Conservation (phyloP, 2,888 invertebrate genomes). For the Drosophila conformis region DNA sequence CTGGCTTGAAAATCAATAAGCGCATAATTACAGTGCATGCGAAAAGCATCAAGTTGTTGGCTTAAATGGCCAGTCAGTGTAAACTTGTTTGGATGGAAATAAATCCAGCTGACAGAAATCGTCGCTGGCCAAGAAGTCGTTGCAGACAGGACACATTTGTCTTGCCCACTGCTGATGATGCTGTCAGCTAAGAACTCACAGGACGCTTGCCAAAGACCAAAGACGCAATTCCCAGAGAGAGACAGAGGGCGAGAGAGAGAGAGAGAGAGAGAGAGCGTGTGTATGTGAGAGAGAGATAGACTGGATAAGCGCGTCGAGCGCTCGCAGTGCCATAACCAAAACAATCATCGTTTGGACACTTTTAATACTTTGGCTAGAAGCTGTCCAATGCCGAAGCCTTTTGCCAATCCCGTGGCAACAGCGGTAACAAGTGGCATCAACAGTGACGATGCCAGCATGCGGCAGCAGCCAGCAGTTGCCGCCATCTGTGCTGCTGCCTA, state of each 20-base stretch:
- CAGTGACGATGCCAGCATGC: conserved; percentile 46
- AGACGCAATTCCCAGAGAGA: conserved; percentile 57
- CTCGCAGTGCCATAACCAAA: conserved; percentile 75
- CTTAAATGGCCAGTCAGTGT: conserved; percentile 8
- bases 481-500: conserved; percentile 61
- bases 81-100: conserved; percentile 65
- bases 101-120: conserved; percentile 56
- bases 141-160: conserved; percentile 56
- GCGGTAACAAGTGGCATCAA: conserved; percentile 63
- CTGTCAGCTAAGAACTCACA: conserved; percentile 29
- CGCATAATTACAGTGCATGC: conserved; percentile 61
- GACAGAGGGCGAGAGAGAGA: neutral
- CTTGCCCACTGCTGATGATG: conserved; percentile 40
- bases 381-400: conserved; percentile 40
- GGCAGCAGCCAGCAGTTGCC: conserved; percentile 36
- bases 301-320: conserved; percentile 42
- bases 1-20: conserved; percentile 67
- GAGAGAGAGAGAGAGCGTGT: neutral
- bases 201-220: conserved; percentile 6
- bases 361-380: conserved; percentile 79
- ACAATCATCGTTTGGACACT: conserved; percentile 84
- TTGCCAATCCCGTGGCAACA: conserved; percentile 57
- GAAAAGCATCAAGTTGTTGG: conserved; percentile 24
- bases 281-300: neutral
- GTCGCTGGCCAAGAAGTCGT: conserved; percentile 28